These are phyloP conservation scores for Bedellia somnulentella DNA, from an alignment of 2,888 invertebrate genomes.

Conservation along the genomic window DNA sequence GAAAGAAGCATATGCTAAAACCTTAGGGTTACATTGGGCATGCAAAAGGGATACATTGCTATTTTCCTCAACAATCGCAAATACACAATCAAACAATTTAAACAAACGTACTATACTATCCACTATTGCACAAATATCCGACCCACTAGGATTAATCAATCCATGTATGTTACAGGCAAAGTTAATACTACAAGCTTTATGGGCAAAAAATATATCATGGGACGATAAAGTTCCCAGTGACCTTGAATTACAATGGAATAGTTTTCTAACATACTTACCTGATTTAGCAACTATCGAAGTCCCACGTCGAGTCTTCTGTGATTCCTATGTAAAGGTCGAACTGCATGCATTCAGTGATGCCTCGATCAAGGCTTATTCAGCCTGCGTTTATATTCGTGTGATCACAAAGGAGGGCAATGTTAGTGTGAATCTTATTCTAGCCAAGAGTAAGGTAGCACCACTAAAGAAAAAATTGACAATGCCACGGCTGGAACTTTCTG, in stretches of 20 bases:
- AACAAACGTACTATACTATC: constrained; percentile 4
- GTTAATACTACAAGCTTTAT: constrained; percentile 3
- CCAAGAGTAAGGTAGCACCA: constrained; percentile 8
- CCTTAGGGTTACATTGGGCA: constrained; percentile 6
- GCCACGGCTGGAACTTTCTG: constrained; percentile 6
- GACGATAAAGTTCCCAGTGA: constrained; percentile 6
- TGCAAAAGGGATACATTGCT: background rate
- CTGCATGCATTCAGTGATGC: constrained; percentile 14
- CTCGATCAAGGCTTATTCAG: constrained; percentile 6
- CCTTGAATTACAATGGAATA: constrained; percentile 1
- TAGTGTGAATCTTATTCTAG: constrained; percentile 4
- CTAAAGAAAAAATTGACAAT: constrained; percentile 5
- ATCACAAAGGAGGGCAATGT: constrained; percentile 1
- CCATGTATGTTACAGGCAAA: constrained; percentile 3
- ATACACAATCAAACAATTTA: too few relatives aligned
- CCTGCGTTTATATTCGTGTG: constrained; percentile 7
- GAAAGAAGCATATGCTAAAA: constrained; percentile 3
- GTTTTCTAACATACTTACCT: constrained; percentile 3
- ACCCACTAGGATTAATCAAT: constrained; percentile 3
- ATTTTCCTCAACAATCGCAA: constrained; percentile 1
- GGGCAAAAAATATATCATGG: constrained; percentile 7
- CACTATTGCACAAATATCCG: background rate
- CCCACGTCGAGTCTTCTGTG: constrained; percentile 10
- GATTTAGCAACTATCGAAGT: constrained; percentile 10
- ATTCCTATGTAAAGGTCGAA: constrained; percentile 7